Evolutionary conservation across 2,797 vertebrate species (phyloP).

Genomic region (Neopelma chrysocephalum): DNA sequence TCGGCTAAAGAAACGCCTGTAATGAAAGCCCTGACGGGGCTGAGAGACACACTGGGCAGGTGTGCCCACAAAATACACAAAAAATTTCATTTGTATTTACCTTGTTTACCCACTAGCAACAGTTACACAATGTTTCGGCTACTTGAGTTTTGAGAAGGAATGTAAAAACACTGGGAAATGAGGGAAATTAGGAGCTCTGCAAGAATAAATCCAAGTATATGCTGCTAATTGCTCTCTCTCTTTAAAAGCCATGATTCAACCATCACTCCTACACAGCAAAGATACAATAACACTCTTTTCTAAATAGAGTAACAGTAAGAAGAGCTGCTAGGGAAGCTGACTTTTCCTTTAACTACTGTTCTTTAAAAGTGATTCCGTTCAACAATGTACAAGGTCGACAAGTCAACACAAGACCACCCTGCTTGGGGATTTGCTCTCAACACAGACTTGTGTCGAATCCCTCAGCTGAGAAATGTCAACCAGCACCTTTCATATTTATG

Average conservation of each 20-base stretch:
- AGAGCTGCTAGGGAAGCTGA: constrained; percentile 46
- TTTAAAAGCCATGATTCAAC: constrained; percentile 4
- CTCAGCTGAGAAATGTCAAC: constrained; percentile 85
- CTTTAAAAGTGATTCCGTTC: constrained; percentile 76
- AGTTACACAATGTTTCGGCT: background rate
- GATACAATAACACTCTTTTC: constrained; percentile 2
- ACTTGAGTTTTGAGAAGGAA: background rate
- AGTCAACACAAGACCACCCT: constrained; percentile 82
- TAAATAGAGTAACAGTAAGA: constrained; percentile 36
- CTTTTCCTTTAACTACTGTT: constrained; percentile 79
- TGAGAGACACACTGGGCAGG: background rate
- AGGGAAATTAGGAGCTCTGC: background rate
- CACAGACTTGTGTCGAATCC: constrained; percentile 72
- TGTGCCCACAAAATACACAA: background rate
- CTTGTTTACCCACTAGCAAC: background rate
- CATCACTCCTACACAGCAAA: background rate
- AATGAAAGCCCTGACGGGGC: background rate
- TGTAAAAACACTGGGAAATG: background rate
- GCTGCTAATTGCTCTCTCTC: background rate
- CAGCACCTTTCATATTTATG: constrained; percentile 84
- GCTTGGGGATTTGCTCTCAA: constrained; percentile 74
- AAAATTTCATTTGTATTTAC: constrained; percentile 6
- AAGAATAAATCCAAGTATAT: background rate
- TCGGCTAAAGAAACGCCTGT: background rate
- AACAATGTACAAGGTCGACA: constrained; percentile 77